These are phyloP conservation scores for Campylorhamphus procurvoides DNA, from an alignment of 2,113 vertebrate genomes.

Conservation along the genomic window DNA sequence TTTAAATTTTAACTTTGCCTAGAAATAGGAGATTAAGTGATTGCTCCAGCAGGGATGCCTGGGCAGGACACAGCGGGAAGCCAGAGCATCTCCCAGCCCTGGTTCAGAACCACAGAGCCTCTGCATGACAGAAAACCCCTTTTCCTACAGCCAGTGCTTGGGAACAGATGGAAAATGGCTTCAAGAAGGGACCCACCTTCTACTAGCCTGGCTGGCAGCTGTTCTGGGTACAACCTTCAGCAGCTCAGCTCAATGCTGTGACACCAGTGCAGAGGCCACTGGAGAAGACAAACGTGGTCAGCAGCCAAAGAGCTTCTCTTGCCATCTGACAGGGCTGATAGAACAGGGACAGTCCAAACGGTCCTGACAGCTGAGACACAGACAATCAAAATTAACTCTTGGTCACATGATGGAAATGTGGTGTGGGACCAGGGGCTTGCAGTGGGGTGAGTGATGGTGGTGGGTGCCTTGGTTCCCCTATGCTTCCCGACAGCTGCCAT, in stretches of 20 bases:
- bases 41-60: rapidly evolving
- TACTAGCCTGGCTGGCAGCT: background rate
- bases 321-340: background rate
- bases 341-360: background rate
- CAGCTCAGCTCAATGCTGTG: background rate
- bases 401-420: background rate
- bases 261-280: background rate
- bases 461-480: background rate
- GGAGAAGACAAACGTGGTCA: background rate
- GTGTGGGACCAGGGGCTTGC: background rate
- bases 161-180: rapidly evolving
- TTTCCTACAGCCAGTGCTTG: background rate
- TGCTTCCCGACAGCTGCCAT: background rate
- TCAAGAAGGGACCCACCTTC: background rate
- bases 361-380: background rate
- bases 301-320: background rate
- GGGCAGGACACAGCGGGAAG: background rate
- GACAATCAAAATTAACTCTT: background rate
- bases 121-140: background rate
- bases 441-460: rapidly evolving
- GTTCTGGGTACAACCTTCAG: background rate
- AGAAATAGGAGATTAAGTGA: background rate
- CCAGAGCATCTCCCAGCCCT: background rate
- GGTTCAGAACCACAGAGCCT: background rate
- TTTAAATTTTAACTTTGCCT: background rate